Evolutionary conservation across 2,113 vertebrate species (phyloP).

Genomic region (Melospiza melodia): DNA sequence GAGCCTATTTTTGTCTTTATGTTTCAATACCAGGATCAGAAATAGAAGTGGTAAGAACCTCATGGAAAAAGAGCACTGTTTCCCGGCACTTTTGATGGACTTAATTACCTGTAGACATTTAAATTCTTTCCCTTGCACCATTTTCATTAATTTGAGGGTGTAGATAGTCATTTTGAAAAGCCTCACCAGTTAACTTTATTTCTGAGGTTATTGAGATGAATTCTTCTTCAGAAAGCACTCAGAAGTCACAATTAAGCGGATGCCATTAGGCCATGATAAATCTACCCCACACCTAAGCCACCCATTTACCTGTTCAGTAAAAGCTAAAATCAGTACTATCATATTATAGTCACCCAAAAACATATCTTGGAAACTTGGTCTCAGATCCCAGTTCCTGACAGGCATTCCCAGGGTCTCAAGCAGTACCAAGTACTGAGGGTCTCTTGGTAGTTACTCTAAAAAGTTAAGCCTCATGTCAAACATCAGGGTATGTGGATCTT

Average conservation of each 20-base stretch:
- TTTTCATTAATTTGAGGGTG: neutral
- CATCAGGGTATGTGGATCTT: neutral
- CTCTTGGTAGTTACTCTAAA: neutral
- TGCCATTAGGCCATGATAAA: neutral
- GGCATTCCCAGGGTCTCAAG: neutral
- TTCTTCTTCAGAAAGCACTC: neutral
- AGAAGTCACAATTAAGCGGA: neutral
- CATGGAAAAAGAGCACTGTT: neutral
- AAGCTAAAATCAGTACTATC: neutral
- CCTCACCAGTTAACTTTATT: neutral
- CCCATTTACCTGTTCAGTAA: neutral
- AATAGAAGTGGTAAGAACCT: constrained; percentile 16
- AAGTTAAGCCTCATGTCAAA: neutral
- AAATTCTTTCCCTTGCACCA: neutral
- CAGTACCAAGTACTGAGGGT: neutral
- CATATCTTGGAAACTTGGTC: neutral
- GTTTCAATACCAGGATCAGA: constrained; percentile 8
- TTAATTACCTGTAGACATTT: neutral
- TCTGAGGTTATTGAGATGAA: neutral
- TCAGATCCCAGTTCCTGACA: neutral
- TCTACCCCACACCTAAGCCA: neutral
- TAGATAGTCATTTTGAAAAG: neutral
- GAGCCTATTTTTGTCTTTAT: neutral
- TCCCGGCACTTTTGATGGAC: neutral
- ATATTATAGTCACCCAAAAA: neutral